Percentiles rank a stretch among this genome's conserved stretches.
phyloP scores from a whole-genome alignment of 2,113 vertebrate genomes.

The Terrapene triunguis region DNA sequence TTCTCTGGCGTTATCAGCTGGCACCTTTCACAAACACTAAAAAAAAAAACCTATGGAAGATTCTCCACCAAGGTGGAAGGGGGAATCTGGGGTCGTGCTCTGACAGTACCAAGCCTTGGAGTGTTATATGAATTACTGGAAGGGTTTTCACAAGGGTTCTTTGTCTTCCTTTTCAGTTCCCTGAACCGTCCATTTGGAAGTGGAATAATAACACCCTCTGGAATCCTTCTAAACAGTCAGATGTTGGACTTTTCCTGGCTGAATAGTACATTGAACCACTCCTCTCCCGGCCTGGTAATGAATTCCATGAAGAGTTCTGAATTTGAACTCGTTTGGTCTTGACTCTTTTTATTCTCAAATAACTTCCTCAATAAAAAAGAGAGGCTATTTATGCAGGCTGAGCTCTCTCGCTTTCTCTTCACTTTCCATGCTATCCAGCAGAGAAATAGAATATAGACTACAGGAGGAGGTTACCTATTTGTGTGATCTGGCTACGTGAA shows the following conservation, averaged over 20 bases:
- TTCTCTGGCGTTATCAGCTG: neutral
- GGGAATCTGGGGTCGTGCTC: neutral
- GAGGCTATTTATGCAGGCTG: neutral
- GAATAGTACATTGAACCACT: slow-evolving; percentile 86
- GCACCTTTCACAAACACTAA: neutral
- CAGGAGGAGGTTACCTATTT: neutral
- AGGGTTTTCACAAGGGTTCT: neutral
- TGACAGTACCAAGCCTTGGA: neutral
- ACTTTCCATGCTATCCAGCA: neutral
- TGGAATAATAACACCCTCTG: slow-evolving; percentile 91
- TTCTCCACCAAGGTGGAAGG: neutral
- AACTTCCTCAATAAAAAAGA: neutral
- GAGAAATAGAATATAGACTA: neutral
- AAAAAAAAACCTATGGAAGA: neutral
- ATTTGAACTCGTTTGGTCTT: neutral
- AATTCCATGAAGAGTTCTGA: neutral
- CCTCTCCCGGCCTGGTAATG: slow-evolving; percentile 83
- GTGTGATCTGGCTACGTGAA: neutral
- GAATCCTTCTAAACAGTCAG: slow-evolving; percentile 96
- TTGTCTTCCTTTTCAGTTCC: slow-evolving; percentile 81
- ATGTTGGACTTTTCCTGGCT: slow-evolving; percentile 97
- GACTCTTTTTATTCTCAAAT: neutral
- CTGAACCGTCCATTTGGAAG: slow-evolving; percentile 97
- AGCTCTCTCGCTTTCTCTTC: neutral
- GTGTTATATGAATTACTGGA: neutral